These are phyloP conservation scores for Saguinus midas DNA, from an alignment of 2,113 vertebrate genomes.

Conservation along the genomic window DNA sequence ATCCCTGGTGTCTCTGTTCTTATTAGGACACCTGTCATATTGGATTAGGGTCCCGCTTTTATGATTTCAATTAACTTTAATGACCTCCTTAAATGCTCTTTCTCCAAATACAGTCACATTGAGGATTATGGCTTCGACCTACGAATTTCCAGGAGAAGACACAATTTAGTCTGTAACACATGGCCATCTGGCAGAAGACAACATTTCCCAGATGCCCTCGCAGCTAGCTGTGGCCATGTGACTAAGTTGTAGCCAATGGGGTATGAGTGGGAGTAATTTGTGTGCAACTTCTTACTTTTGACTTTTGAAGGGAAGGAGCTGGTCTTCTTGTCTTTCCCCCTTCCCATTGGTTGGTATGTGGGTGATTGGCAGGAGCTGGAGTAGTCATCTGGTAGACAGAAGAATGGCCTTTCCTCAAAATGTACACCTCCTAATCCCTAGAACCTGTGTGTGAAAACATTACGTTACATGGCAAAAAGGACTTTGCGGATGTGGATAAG, in stretches of 20 bases:
- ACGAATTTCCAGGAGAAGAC: background rate
- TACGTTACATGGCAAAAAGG: background rate
- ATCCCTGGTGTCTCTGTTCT: background rate
- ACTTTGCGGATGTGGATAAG: background rate
- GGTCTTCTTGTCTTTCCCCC: background rate
- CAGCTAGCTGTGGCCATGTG: background rate
- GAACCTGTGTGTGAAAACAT: background rate
- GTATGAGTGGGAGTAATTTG: background rate
- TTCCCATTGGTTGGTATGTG: background rate
- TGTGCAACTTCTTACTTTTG: background rate
- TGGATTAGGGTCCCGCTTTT: background rate
- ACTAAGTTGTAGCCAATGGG: background rate
- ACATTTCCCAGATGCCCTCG: background rate
- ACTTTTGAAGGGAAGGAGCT: background rate
- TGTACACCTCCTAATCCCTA: background rate
- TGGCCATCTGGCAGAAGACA: background rate
- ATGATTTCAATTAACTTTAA: background rate
- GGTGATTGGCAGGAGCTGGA: background rate
- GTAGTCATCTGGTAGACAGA: background rate
- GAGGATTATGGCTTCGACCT: background rate
- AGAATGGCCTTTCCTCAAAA: background rate
- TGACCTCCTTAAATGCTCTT: background rate
- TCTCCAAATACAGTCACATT: background rate
- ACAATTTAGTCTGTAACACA: background rate
- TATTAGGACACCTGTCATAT: background rate